Base-by-base conservation (phyloP, 2,113 vertebrate genomes). In the Cettia cetti region DNA sequence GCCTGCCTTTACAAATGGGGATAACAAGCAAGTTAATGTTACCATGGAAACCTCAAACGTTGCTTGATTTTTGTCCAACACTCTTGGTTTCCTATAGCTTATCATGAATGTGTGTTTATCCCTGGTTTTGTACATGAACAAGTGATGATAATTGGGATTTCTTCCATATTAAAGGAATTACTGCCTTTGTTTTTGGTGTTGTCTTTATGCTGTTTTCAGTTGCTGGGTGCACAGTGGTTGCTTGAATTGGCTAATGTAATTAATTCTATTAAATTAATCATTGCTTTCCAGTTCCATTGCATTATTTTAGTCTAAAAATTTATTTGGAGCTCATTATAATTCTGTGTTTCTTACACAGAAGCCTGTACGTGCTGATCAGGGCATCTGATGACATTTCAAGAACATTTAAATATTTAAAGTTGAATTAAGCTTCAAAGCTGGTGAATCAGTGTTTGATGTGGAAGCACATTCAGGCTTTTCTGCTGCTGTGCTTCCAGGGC, bases 341-440 rank as follows among this genome's bases (percentile, higher is more conserved):
- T 89, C 66, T 44, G 49, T 39, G 66, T 57, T 93, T 70, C 82
- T 89, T 56, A 69, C 50, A 16, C 72, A 75, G 56, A 63, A 75
- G 69, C 60, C 66, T 24, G 50, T 52, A n/a, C 16, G 1, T 56
- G 74, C 56, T 59, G 47, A 69, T 89, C 66, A 82, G 74, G 76
- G 63, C 35, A 50, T 66, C 96, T 68, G 94, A 82, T 90, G 91
- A 83, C 96, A 93, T 96, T 93, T 95, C 54, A 88, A 92, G 90
- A 94, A 39, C 79, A 78, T 85, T 95, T 92, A 90, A 86, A 91
- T 96, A 87, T 92, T 96, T 94, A 71, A 95, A 88, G 70, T 74
- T 78, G 75, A 86, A 86, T 93, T 92, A 94, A 93, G 83, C 82
- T 90, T 94, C 91, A 95, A 86, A 96, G 92, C 84, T 87, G 64